Evolutionary conservation across 1,140 invertebrate genomes (phyloP).

Genomic region (Patella vulgata): DNA sequence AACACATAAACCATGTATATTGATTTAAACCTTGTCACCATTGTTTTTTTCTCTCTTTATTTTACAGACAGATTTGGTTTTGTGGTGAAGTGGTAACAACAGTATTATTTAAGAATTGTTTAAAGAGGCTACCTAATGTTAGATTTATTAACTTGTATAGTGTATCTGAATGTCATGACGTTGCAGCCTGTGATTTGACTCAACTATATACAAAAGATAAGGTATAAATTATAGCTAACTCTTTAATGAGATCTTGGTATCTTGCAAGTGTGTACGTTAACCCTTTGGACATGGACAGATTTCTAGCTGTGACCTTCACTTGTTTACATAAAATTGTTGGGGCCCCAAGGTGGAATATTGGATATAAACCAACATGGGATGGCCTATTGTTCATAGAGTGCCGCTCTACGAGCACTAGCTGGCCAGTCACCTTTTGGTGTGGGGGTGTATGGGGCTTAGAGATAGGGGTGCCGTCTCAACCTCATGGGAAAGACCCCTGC

Average conservation of each 20-base stretch:
- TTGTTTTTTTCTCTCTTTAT: no score
- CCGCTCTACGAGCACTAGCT: no score
- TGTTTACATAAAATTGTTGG: not conserved
- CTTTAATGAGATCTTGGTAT: not conserved
- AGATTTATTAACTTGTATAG: constrained; percentile 67
- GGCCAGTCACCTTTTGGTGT: no score
- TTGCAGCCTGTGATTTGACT: constrained; percentile 63
- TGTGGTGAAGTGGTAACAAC: constrained; percentile 69
- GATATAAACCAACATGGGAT: no score
- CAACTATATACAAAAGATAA: constrained; percentile 51
- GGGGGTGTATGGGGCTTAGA: no score
- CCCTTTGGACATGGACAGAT: not conserved
- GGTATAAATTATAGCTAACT: constrained; percentile 35
- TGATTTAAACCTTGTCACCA: no score
- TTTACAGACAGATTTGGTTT: constrained; percentile 64
- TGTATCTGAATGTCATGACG: constrained; percentile 67
- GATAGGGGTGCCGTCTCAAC: no score
- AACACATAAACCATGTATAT: no score
- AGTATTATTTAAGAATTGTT: constrained; percentile 61
- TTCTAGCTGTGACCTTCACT: not conserved
- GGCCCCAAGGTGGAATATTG: not conserved
- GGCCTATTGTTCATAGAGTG: no score
- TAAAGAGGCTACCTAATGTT: constrained; percentile 61
- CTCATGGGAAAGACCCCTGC: no score
- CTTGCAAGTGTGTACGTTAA: not conserved